These are phyloP conservation scores for Equus quagga DNA, from an alignment of 2,113 vertebrate genomes.

Conservation along the genomic window DNA sequence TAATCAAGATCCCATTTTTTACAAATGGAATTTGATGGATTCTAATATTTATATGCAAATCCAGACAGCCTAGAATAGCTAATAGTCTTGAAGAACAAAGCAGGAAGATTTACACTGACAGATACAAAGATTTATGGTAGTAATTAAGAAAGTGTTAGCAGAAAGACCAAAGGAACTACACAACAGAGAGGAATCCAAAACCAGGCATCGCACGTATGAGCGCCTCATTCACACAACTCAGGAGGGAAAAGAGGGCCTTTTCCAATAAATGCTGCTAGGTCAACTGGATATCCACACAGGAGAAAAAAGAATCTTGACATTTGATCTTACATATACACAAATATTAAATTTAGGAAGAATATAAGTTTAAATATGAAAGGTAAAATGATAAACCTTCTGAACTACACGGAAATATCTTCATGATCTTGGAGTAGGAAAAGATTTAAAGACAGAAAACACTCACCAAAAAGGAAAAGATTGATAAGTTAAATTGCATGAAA, in stretches of 20 bases:
- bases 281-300: not conserved
- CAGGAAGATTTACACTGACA: not conserved
- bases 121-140: not conserved
- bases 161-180: not conserved
- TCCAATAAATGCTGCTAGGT: not conserved
- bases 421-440: not conserved
- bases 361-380: not conserved
- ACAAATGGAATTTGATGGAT: not conserved
- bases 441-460: constrained; percentile 32
- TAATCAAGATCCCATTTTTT: not conserved
- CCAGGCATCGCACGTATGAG: not conserved
- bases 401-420: not conserved
- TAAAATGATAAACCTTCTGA: constrained; percentile 35
- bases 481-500: constrained; percentile 27
- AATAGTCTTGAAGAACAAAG: constrained; percentile 27
- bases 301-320: not conserved
- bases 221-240: constrained; percentile 1
- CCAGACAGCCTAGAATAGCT: not conserved
- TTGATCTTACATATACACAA: not conserved
- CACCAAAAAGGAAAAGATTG: not conserved
- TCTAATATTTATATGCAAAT: constrained; percentile 5
- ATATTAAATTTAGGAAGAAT: constrained; percentile 27
- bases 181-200: constrained; percentile 27
- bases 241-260: not conserved
- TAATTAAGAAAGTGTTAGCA: not conserved